Base-by-base conservation (phyloP, 2,797 vertebrate genomes). In the Pangasius djambal region DNA sequence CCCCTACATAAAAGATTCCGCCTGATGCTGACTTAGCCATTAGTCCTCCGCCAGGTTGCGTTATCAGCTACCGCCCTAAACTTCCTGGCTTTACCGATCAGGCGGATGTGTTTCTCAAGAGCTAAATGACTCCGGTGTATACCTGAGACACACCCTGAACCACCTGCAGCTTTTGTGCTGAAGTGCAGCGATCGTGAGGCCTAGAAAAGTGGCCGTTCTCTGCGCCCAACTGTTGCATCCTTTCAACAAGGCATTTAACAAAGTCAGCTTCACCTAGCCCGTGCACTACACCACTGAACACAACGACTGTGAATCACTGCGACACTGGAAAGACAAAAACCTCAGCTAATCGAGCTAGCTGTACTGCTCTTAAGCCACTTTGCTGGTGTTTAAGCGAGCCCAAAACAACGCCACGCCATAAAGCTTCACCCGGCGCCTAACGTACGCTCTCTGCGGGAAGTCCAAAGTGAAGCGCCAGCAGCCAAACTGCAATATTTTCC, bases 171-270 rank as follows among this genome's bases (percentile, higher is more conserved):
- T 90, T 55, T 77, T 87, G 78, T 37, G 48, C 2, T 10, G 20
- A 34, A 55, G 65, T 28, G 57, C 13, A 22, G 6, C 2, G 9
- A 25, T 86, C 48, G 75, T 37, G 61, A 63, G 89, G 91, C 86
- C 86, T 87, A 37, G 22, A 37, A 55, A 75, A 89, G 83, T 90
- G 91, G 5, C 15, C 6, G 4, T 10, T 8, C 6, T 9, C 13
- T 34, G 48, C 93, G 93, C 93, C n/a, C 90, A 89, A 92, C 89
- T 96, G 95, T 95, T 96, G 95, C 95, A 94, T 94, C 93, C 90
- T 82, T 92, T 22, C 8, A 28, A 34, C 57, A 89, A 61, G 18
- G 9, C 90, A 78, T 65, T 69, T 40, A 74, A 78, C 75, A 82
- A n/a, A 67, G 28, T 84, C 83, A 20, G 44, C 9, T 20, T 37